phyloP scores from a whole-genome alignment of 2,797 vertebrate genomes.

The Botia kubotai region DNA sequence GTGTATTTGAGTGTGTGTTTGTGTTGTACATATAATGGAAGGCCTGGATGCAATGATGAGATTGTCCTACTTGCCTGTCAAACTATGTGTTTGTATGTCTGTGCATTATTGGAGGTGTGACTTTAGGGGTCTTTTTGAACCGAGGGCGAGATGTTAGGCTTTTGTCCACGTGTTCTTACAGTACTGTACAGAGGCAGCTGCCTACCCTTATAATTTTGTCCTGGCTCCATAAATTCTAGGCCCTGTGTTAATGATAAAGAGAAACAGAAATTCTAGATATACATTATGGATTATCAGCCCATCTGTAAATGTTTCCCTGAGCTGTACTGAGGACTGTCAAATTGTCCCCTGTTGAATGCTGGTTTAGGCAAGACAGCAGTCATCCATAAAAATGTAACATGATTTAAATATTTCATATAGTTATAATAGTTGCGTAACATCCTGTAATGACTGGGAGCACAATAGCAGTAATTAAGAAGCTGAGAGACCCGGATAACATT shows the following conservation, averaged over 20 bases:
- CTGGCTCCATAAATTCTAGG: not conserved
- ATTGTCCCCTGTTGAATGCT: not conserved
- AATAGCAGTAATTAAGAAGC: not conserved
- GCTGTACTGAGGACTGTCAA: not conserved
- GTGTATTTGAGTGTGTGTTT: conserved; percentile 57
- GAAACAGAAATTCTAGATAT: conserved; percentile 15
- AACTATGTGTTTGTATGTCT: too few relatives aligned
- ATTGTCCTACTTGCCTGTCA: too few relatives aligned
- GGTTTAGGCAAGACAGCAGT: not conserved
- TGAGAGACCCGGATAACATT: not conserved
- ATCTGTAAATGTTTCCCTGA: not conserved
- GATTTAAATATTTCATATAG: not conserved
- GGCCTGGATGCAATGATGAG: too few relatives aligned
- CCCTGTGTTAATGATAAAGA: not conserved
- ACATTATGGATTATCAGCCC: conserved; percentile 2
- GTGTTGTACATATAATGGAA: too few relatives aligned
- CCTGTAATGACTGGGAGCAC: not conserved
- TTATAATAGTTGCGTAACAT: not conserved
- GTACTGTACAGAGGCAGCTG: too few relatives aligned
- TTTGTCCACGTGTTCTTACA: too few relatives aligned
- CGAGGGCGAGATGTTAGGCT: too few relatives aligned
- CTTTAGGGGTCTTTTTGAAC: too few relatives aligned
- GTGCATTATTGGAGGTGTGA: too few relatives aligned
- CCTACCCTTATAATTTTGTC: not conserved
- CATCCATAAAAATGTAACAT: not conserved